A percentile compares a stretch with the other conserved stretches of the same genome.
Conservation (phyloP, 2,888 invertebrate species). For the Mechanitis mazaeus region DNA sequence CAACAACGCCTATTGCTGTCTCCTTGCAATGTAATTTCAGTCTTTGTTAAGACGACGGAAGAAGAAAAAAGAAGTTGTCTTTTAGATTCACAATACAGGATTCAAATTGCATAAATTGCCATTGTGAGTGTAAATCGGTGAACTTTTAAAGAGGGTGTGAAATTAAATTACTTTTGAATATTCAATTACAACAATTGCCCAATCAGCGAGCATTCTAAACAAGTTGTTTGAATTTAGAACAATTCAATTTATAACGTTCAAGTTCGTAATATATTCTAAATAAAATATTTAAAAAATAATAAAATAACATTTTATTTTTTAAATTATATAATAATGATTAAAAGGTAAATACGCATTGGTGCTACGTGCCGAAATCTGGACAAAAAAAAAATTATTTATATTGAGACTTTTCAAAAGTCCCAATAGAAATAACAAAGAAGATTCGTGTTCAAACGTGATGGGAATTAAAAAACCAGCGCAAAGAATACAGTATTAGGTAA, state of each 20-base stretch:
- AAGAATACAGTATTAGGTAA: constrained; percentile 20
- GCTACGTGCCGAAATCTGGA: too few species aligned
- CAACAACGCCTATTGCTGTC: too few species aligned
- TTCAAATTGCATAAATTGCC: constrained; percentile 47
- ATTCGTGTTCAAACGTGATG: constrained; percentile 52
- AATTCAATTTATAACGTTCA: too few species aligned
- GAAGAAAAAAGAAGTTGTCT: constrained; percentile 66
- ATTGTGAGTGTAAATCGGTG: constrained; percentile 60
- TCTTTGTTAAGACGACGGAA: constrained; percentile 47
- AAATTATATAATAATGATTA: too few species aligned
- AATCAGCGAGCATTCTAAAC: constrained; percentile 30
- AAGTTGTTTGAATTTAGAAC: constrained; percentile 16
- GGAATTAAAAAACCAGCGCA: constrained; percentile 63
- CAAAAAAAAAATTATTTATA: too few species aligned
- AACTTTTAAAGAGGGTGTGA: constrained; percentile 42
- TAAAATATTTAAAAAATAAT: background rate
- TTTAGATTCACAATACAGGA: constrained; percentile 55
- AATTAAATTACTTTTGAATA: constrained; percentile 32
- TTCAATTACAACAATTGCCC: constrained; percentile 32
- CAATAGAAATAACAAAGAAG: constrained; percentile 50
- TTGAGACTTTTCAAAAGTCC: too few species aligned
- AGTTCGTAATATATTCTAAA: too few species aligned
- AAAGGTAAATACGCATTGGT: too few species aligned
- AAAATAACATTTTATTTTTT: constrained; percentile 12
- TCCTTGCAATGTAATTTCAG: background rate